Conservation (phyloP, 2,113 vertebrate species). For the Papio anubis region DNA sequence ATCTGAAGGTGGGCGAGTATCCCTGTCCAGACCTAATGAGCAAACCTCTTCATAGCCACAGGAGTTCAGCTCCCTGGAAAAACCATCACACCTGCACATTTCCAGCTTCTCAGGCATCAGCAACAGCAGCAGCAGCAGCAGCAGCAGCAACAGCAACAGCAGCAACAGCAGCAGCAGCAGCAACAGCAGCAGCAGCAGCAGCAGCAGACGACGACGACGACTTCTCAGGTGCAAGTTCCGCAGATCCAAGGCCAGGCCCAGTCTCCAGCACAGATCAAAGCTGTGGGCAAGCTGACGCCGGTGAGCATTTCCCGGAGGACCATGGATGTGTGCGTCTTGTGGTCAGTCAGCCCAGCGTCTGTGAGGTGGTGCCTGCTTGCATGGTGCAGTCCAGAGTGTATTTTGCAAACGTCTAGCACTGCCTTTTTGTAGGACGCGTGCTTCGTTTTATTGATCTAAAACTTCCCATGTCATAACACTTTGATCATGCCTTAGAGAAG, state of each 20-base stretch:
- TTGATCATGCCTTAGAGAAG: neutral
- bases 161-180: constrained; percentile 85
- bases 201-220: constrained; percentile 82
- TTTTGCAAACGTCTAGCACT: neutral
- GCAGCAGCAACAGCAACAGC: constrained; percentile 87
- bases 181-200: constrained; percentile 89
- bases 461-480: too few relatives aligned
- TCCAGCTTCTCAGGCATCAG: constrained; percentile 93
- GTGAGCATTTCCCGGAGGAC: constrained; percentile 48
- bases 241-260: constrained; percentile 81
- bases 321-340: too few relatives aligned
- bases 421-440: neutral
- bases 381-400: too few relatives aligned
- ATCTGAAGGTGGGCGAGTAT: neutral
- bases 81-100: constrained; percentile 88
- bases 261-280: constrained; percentile 88
- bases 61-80: constrained; percentile 90
- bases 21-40: neutral
- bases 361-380: neutral
- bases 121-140: constrained; percentile 79
- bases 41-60: constrained; percentile 72
- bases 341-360: too few relatives aligned
- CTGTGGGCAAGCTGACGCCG: constrained; percentile 87
- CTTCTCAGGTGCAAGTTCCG: constrained; percentile 71
- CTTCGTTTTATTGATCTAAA: neutral